Conservation (phyloP, 2,888 invertebrate species). For the Pristionchus exspectatus region DNA sequence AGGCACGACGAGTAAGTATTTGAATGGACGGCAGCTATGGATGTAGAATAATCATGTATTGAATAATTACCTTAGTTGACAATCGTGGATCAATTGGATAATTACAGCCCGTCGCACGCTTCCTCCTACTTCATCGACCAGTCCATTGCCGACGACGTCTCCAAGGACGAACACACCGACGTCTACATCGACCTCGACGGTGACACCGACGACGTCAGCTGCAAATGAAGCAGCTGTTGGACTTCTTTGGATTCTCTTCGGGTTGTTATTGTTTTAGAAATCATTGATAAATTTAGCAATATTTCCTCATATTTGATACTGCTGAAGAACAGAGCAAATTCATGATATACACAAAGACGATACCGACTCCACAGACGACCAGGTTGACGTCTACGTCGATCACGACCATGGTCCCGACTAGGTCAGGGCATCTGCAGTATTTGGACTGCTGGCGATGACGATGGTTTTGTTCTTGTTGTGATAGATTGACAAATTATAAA, state of each 20-base stretch:
- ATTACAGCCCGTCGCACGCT: not conserved
- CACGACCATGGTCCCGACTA: too few relatives aligned
- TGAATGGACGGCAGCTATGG: not conserved
- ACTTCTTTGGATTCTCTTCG: not conserved
- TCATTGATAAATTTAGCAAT: not conserved
- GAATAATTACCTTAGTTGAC: not conserved
- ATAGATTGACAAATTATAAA: too few relatives aligned
- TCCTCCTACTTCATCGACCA: not conserved
- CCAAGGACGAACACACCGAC: not conserved
- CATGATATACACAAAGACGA: too few relatives aligned
- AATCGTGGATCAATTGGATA: not conserved
- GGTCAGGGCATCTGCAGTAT: too few relatives aligned
- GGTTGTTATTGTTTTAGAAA: not conserved
- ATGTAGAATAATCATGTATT: not conserved
- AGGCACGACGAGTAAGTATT: not conserved
- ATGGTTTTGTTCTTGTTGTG: too few relatives aligned
- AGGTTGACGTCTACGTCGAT: too few relatives aligned
- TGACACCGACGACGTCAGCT: not conserved
- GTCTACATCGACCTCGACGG: not conserved
- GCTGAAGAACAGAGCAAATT: too few relatives aligned
- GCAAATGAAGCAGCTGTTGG: not conserved
- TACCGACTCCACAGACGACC: too few relatives aligned
- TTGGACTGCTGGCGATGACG: too few relatives aligned
- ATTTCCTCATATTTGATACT: too few relatives aligned
- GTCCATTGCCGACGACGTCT: not conserved